Evolutionary conservation across 2,888 invertebrate genomes (phyloP), one percentile per base, ranked within the genome.

Genomic region (Habrosyne pyritoides): DNA sequence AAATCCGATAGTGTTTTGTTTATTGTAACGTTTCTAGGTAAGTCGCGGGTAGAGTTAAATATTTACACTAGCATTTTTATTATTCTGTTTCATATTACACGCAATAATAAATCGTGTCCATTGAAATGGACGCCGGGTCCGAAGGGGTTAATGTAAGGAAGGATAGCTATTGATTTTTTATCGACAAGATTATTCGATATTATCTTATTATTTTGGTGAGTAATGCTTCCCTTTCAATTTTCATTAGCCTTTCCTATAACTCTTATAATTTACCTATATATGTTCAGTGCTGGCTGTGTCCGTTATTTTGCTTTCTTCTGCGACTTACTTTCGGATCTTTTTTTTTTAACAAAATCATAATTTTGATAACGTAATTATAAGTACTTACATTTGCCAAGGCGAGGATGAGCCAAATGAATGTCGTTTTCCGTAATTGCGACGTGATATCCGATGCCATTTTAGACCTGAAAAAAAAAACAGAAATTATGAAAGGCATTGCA

Each of bases 401-500:
- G 73, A 91, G 71, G 56, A 89, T 81, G 54, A 91, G 75, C 83
- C 89, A 91, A 66, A 91, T 68, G 60, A 87, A 77, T 66, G 88
- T 81, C 62, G 87, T 86, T 77, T 84, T 81, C 67, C 86, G 80
- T 86, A 90, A 84, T 60, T 87, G 83, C 74, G 91, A 84, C 68
- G 86, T 81, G 64, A 88, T 74, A 79, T 87, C 86, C 64, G 87
- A 84, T 77, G 88, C 86, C 92, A 91, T 92, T 79, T 84, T 86
- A 71, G 81, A 89, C 91, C 92, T 92, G 89, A 42, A 87, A 87
- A 66, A 54, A 71, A 66, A 73, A 68, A 66, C 69, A 46, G 57
- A 49, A 47, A 46, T 47, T 42, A n/a, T 36, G 8, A 47, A 46
- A 53, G 30, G 26, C 30, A 55, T 47, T 47, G 53, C n/a, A n/a